These are phyloP conservation scores for Ariolimax columbianus DNA, from an alignment of 2,888 invertebrate species.

Conservation along the genomic window DNA sequence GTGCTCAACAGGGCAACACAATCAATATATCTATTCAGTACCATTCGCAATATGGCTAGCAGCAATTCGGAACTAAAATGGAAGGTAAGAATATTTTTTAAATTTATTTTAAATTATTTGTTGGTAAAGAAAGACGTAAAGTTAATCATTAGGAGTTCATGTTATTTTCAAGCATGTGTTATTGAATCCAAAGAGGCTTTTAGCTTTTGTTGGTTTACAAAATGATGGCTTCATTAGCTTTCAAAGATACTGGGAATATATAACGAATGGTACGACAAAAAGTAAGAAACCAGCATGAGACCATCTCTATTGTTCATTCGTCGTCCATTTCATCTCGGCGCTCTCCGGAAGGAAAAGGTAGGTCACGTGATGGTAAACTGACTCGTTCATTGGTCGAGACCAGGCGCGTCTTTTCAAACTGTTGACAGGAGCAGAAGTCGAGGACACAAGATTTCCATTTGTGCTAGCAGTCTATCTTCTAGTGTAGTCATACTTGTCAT, in stretches of 20 bases:
- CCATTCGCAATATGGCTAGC: constrained; percentile 17
- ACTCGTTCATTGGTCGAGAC: not conserved
- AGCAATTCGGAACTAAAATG: constrained; percentile 48
- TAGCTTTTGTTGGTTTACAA: too few relatives aligned
- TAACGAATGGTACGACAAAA: too few relatives aligned
- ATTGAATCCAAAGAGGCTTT: too few relatives aligned
- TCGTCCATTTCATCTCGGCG: constrained; percentile 12
- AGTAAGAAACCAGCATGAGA: not conserved
- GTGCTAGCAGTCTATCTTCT: not conserved
- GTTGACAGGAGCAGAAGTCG: not conserved
- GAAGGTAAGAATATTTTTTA: constrained; percentile 41
- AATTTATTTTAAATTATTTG: not conserved
- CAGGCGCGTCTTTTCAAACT: not conserved
- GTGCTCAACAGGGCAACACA: not conserved
- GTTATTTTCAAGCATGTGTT: too few relatives aligned
- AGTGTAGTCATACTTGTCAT: not conserved
- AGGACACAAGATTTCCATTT: too few relatives aligned
- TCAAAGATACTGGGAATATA: too few relatives aligned
- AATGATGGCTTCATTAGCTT: too few relatives aligned
- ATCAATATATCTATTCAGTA: not conserved
- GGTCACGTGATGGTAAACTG: not conserved
- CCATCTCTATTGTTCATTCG: not conserved
- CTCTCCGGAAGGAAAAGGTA: not conserved
- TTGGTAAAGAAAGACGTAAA: too few relatives aligned
- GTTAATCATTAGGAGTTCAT: too few relatives aligned